These are phyloP conservation scores for Mormyrus hasselquistii DNA, from an alignment of 2,797 vertebrate genomes.

Conservation along the genomic window DNA sequence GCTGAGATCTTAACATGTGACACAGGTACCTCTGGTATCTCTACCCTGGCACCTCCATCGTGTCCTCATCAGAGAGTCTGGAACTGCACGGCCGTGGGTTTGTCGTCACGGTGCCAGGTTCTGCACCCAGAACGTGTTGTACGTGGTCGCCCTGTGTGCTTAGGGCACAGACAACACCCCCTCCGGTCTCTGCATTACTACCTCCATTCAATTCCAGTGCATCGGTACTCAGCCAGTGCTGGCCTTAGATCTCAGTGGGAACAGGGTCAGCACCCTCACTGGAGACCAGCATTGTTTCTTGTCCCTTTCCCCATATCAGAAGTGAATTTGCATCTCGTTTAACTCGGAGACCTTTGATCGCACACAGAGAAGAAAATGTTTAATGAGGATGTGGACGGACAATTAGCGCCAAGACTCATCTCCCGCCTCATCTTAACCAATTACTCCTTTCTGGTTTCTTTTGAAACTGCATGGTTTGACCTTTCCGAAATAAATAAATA, in stretches of 20 bases:
- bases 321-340: background rate
- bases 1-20: background rate
- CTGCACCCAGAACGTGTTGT: background rate
- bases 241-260: background rate
- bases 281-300: background rate
- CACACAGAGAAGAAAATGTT: background rate
- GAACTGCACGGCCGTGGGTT: background rate
- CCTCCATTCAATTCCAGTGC: background rate
- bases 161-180: background rate
- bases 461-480: background rate
- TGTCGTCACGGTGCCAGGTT: background rate
- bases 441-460: background rate
- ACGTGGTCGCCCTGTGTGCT: background rate
- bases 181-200: background rate
- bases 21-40: background rate
- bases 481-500: slow-evolving; percentile 12
- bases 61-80: background rate
- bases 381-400: background rate
- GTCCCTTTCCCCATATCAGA: background rate
- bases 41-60: background rate
- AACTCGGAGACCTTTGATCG: background rate
- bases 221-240: background rate
- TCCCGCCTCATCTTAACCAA: background rate
- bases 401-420: background rate
- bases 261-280: background rate